A percentile compares a stretch with the other conserved stretches of the same genome.
Conservation (phyloP, 2,888 invertebrate genomes). For the Lymantria dispar region DNA sequence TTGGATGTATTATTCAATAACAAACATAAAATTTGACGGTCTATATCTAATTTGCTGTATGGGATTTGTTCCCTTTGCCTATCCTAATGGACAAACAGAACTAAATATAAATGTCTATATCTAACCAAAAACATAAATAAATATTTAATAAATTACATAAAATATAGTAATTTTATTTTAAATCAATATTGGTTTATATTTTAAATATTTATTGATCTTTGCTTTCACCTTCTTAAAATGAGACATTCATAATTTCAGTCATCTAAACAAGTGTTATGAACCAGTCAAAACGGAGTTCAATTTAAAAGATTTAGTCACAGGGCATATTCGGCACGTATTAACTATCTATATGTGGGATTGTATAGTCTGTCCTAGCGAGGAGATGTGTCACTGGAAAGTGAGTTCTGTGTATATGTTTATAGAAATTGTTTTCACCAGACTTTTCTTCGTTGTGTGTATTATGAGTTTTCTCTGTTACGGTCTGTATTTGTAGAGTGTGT, state of each 20-base stretch:
- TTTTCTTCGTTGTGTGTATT: slow-evolving; percentile 8
- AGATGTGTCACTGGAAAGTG: slow-evolving; percentile 58
- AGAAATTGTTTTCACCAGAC: slow-evolving; percentile 26
- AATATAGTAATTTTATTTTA: too few relatives aligned
- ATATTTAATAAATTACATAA: too few relatives aligned
- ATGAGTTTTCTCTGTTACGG: slow-evolving; percentile 13
- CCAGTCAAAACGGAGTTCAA: slow-evolving; percentile 31
- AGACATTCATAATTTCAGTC: neutral
- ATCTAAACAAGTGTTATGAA: slow-evolving; percentile 1
- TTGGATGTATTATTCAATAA: too few relatives aligned
- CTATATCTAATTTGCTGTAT: too few relatives aligned
- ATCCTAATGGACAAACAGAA: too few relatives aligned
- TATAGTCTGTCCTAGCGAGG: slow-evolving; percentile 55
- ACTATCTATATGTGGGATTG: slow-evolving; percentile 55
- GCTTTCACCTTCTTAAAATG: neutral
- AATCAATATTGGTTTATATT: too few relatives aligned
- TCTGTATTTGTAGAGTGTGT: neutral
- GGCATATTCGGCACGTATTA: slow-evolving; percentile 19
- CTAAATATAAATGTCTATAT: too few relatives aligned
- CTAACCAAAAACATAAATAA: too few relatives aligned
- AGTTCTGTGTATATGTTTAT: slow-evolving; percentile 42
- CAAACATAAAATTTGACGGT: too few relatives aligned
- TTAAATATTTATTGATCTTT: neutral
- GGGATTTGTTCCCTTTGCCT: too few relatives aligned
- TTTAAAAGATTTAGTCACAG: slow-evolving; percentile 16